These are phyloP conservation scores for Alethe castanea DNA, from an alignment of 2,113 vertebrate species.

Conservation along the genomic window DNA sequence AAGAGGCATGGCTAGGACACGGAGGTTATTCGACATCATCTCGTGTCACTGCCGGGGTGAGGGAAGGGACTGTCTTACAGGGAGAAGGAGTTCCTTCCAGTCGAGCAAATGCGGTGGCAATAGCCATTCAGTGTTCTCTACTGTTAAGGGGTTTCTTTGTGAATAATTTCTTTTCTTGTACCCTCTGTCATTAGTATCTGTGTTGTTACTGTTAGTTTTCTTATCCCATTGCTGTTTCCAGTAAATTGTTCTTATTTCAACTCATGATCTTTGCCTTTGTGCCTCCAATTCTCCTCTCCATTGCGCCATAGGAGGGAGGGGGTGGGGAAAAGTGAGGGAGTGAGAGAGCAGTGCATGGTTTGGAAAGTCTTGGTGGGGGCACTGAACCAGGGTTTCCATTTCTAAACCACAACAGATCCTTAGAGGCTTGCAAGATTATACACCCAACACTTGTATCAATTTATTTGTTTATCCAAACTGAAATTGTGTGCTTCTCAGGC, in stretches of 20 bases:
- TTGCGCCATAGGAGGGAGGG: background rate
- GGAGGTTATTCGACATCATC: fast-evolving
- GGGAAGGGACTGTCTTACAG: background rate
- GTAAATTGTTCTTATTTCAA: background rate
- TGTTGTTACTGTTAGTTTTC: background rate
- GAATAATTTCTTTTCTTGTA: background rate
- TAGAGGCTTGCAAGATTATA: background rate
- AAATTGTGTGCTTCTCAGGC: background rate
- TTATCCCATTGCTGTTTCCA: background rate
- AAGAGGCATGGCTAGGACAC: background rate
- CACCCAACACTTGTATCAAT: background rate
- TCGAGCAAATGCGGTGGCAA: background rate
- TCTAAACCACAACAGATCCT: background rate
- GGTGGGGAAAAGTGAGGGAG: fast-evolving
- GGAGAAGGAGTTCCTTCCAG: background rate
- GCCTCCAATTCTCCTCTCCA: background rate
- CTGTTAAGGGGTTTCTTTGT: background rate
- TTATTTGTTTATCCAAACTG: background rate
- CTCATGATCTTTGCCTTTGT: background rate
- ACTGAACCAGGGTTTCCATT: background rate
- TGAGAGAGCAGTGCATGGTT: fast-evolving
- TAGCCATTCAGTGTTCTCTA: background rate
- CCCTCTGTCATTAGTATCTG: background rate
- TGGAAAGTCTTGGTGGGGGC: background rate
- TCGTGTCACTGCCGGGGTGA: background rate